These are phyloP conservation scores for Hyalella azteca DNA, from an alignment of 2,888 invertebrate species.

Conservation along the genomic window DNA sequence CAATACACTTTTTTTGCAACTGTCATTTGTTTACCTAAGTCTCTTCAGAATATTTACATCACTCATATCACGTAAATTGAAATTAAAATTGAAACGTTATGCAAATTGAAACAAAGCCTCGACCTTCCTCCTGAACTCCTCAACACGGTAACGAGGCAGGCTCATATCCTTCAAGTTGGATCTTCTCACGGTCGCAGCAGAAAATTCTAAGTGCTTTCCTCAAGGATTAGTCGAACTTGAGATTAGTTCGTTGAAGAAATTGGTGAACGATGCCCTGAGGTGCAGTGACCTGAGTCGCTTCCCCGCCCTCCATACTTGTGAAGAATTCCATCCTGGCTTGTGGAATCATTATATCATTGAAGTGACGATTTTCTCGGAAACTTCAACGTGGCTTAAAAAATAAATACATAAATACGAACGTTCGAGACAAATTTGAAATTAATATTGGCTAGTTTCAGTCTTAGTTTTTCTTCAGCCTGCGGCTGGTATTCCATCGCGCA, in stretches of 20 bases:
- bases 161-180: background rate
- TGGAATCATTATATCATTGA: background rate
- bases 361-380: background rate
- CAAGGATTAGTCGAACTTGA: background rate
- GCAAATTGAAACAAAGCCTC: too few relatives aligned
- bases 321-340: background rate
- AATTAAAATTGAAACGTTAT: too few relatives aligned
- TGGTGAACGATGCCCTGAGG: background rate
- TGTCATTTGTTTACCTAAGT: too few relatives aligned
- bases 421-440: background rate
- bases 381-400: background rate
- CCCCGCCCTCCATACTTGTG: background rate
- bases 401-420: background rate
- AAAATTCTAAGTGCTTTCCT: background rate
- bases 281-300: background rate
- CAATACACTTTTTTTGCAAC: too few relatives aligned
- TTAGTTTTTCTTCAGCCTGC: background rate
- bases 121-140: too few relatives aligned
- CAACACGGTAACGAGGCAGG: too few relatives aligned
- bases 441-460: background rate
- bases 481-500: background rate
- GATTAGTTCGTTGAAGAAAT: background rate
- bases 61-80: too few relatives aligned
- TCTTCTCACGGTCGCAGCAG: background rate
- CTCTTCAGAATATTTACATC: too few relatives aligned